Base-by-base conservation (phyloP, 2,113 vertebrate genomes). In the Ctenodactylus gundi region DNA sequence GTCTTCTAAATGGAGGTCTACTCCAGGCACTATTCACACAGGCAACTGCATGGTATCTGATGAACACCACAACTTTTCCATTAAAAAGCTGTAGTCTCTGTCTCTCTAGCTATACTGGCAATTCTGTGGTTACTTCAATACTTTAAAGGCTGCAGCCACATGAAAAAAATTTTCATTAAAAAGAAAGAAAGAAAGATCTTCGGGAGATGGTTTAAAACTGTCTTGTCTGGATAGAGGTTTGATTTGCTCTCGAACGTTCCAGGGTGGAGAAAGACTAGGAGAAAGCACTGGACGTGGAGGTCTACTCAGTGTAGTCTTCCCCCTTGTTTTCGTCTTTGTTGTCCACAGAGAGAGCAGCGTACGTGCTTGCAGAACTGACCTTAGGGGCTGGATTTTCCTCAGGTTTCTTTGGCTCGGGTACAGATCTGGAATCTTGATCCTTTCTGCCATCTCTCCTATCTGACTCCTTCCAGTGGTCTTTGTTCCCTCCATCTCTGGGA, bases 321-420 rank as follows among this genome's bases (percentile, higher is more conserved):
- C 96, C 95, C 17, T 99, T 98, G 0, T 98, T 98, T 95, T 98
- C 99, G 86, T 99, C 98, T 75, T 99, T 98, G 77, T 99, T 99
- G 36, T 99, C 99, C 97, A 99, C 98, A 85, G 98, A 98, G 97
- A 99, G 98, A 98, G 99, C 99, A 97, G 99, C 99, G 68, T 99
- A 99, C 96, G 99, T 99, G 98, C 99, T 99, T 97, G 98, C 98
- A 97, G 98, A 99, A 98, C 99, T 99, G 98, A 99, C 99, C 97
- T 99, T 99, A 20, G 98, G 99, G 97, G 98, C 98, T 96, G 99
- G 98, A 95, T 98, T 98, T 97, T 99, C 99, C 97, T 99, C 99
- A 86, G 98, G 98, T 98, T 98, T 99, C 99, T 99, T 99, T 99
- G 99, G 99, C 98, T 99, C 99, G 98, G 98, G 97, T 97, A 98